These are phyloP conservation scores for Polia nebulosa DNA, from an alignment of 2,888 invertebrate species.

Conservation along the genomic window DNA sequence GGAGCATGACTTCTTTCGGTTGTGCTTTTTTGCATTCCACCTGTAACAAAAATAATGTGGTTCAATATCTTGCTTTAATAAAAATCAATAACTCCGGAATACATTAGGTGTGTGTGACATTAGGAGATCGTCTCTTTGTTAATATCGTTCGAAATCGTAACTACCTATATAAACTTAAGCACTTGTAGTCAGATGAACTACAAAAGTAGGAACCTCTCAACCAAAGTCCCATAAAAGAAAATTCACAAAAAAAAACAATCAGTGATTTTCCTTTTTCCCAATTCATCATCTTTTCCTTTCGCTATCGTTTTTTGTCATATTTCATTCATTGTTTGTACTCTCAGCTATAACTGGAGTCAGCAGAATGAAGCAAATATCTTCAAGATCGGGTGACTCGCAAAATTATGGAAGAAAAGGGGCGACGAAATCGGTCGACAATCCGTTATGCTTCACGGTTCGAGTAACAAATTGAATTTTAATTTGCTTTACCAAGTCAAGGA, in stretches of 20 bases:
- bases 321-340: constrained; percentile 66
- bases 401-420: constrained; percentile 87
- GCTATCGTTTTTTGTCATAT: constrained; percentile 51
- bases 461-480: constrained; percentile 90
- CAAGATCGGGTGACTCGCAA: constrained; percentile 82
- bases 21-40: constrained; percentile 99
- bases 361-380: constrained; percentile 77
- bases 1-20: constrained; percentile 99
- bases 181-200: neutral
- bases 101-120: neutral
- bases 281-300: constrained; percentile 60
- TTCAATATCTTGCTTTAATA: neutral
- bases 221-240: constrained; percentile 14
- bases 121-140: neutral
- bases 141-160: neutral
- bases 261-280: constrained; percentile 29
- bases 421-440: constrained; percentile 87
- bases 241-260: constrained; percentile 41
- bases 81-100: neutral
- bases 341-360: constrained; percentile 76
- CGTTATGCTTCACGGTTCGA: constrained; percentile 88
- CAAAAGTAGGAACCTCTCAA: constrained; percentile 1
- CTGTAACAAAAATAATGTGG: constrained; percentile 90
- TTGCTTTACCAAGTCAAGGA: constrained; percentile 88
- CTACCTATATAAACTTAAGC: neutral